Conservation (phyloP, 2,797 vertebrate genomes). For the Peromyscus eremicus region DNA sequence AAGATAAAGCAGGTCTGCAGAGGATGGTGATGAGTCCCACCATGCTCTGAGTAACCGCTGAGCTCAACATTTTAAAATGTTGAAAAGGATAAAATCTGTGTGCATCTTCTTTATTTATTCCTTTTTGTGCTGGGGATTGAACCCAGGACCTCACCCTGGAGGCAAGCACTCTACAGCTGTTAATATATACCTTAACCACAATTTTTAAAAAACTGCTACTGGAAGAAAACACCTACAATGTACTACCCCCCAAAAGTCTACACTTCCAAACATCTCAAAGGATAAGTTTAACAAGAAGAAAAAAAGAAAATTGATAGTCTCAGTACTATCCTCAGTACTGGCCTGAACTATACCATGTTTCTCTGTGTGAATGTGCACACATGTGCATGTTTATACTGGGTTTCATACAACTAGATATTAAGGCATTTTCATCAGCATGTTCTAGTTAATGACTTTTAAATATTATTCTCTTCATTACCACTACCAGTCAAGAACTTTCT, state of each 20-base stretch:
- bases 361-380: not conserved
- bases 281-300: not conserved
- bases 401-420: constrained; percentile 6
- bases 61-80: not conserved
- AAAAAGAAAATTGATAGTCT: not conserved
- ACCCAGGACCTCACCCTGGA: not conserved
- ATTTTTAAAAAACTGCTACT: not conserved
- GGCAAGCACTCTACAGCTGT: not conserved
- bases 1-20: not conserved
- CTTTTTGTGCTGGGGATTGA: not conserved
- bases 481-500: not conserved
- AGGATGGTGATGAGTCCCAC: not conserved
- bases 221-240: not conserved
- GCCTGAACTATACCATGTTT: not conserved
- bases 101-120: not conserved
- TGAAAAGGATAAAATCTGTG: not conserved
- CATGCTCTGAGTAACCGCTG: not conserved
- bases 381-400: not conserved
- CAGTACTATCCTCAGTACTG: not conserved
- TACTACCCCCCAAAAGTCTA: not conserved
- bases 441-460: not conserved
- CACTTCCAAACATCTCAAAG: constrained; percentile 38
- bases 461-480: constrained; percentile 7
- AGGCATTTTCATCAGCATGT: constrained; percentile 23
- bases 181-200: not conserved